Base-by-base conservation (phyloP, 2,888 invertebrate genomes). In the Diarsia mendica region DNA sequence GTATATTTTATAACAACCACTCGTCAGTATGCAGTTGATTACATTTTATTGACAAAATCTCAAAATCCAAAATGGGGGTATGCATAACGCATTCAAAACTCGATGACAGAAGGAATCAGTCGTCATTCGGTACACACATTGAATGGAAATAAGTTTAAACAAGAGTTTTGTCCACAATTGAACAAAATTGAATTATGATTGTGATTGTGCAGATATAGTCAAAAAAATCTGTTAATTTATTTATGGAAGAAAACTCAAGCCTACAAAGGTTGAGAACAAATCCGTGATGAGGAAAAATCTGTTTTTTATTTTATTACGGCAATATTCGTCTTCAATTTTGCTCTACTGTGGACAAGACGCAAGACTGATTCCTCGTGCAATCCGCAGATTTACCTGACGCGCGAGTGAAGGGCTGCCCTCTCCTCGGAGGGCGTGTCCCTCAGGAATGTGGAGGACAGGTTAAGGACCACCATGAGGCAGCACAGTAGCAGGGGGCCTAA, bases 401-500 rank as follows among this genome's bases (percentile, higher is more conserved):
- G 92, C 23, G 96, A 94, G 79, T 96, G 96, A 20, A 96, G 84
- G 2, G 96, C 95, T 0, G 96, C 95, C 88, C 96, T 92, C 90
- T 97, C 97, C 81, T 97, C 97, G 0, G 97, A 97, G 0, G 97
- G 97, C 1, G 97, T 97, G 89, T 97, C 97, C 80, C 97, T 97
- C 86, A 98, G 97, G 85, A 98, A 97, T 73, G 97, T 97, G 28
- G 98, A 97, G 61, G 98, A 98, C 77, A 99, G 97, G 93, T 99
- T 99, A 83, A 99, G 97, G 23, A 98, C 98, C 3, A 99, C 99
- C 95, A 99, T 98, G 72, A 99, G 97, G 89, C 98, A 98, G 93
- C 99, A 99, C 0, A 99, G 97, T 68, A 99, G 97, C 49, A 99
- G 97, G 0, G 99, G 99, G 0, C 99, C 99, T 78, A 99, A 98